Conservation (phyloP, 2,888 invertebrate genomes). For the Creontiades dilutus region DNA sequence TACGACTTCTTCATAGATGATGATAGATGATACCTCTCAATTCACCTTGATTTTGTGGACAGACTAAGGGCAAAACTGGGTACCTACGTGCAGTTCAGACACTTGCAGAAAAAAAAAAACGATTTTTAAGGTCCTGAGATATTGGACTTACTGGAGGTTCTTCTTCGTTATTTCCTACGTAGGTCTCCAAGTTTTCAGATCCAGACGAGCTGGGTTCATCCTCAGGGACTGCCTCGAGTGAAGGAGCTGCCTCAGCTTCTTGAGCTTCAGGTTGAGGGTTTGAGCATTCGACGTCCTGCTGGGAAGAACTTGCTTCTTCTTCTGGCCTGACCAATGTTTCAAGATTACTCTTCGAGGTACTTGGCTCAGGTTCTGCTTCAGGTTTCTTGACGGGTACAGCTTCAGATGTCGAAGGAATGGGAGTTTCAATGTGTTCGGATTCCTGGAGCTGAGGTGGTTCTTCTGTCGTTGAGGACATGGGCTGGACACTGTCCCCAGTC, state of each 20-base stretch:
- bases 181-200: neutral
- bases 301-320: conserved; percentile 29
- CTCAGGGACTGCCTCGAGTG: neutral
- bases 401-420: conserved; percentile 8
- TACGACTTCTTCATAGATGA: too few species aligned
- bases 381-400: neutral
- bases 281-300: neutral
- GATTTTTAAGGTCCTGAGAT: neutral
- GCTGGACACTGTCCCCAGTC: neutral
- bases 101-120: too few species aligned
- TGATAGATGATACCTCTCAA: too few species aligned
- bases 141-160: neutral
- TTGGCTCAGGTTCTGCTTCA: neutral
- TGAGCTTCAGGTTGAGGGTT: neutral
- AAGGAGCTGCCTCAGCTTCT: conserved; percentile 3
- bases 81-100: too few species aligned
- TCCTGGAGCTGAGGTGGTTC: neutral
- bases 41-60: too few species aligned
- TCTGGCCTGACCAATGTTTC: neutral
- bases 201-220: conserved; percentile 16
- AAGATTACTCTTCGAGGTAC: conserved; percentile 7
- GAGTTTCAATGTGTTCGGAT: neutral
- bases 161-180: neutral
- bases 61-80: too few species aligned
- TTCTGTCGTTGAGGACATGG: neutral